Conservation (phyloP, 2,888 invertebrate genomes). For the Meghimatium bilineatum region DNA sequence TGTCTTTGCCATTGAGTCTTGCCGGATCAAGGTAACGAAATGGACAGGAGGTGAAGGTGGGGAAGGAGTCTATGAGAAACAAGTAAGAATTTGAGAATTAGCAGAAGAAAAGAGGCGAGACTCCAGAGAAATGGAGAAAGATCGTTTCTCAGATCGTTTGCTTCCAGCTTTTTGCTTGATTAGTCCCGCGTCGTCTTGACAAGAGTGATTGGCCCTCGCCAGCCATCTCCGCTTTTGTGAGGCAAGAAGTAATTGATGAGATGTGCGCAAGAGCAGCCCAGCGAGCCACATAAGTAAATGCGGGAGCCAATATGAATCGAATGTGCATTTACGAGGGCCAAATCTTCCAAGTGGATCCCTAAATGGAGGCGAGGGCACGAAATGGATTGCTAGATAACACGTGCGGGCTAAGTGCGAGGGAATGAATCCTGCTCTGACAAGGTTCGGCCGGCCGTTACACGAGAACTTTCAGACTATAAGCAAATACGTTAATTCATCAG, state of each 20-base stretch:
- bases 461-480: constrained; percentile 35
- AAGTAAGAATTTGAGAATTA: constrained; percentile 17
- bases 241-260: constrained; percentile 56
- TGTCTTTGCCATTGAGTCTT: constrained; percentile 54
- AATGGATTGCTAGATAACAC: constrained; percentile 42
- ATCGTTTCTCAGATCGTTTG: constrained; percentile 45
- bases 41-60: neutral
- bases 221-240: constrained; percentile 52
- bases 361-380: constrained; percentile 44
- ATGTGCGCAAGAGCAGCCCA: constrained; percentile 38
- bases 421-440: constrained; percentile 43
- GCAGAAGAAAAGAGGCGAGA: constrained; percentile 53
- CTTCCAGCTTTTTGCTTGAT: constrained; percentile 56
- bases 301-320: constrained; percentile 45
- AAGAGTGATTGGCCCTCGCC: constrained; percentile 52
- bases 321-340: constrained; percentile 45
- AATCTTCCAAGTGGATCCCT: constrained; percentile 40
- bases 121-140: constrained; percentile 56
- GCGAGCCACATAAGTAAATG: constrained; percentile 57
- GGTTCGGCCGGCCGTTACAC: constrained; percentile 30
- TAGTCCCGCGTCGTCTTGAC: constrained; percentile 50
- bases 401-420: constrained; percentile 45
- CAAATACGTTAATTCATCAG: constrained; percentile 44
- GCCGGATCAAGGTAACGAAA: constrained; percentile 40
- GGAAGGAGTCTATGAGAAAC: constrained; percentile 35